Base-by-base conservation (phyloP, 2,888 invertebrate genomes). In the Nebria salina region DNA sequence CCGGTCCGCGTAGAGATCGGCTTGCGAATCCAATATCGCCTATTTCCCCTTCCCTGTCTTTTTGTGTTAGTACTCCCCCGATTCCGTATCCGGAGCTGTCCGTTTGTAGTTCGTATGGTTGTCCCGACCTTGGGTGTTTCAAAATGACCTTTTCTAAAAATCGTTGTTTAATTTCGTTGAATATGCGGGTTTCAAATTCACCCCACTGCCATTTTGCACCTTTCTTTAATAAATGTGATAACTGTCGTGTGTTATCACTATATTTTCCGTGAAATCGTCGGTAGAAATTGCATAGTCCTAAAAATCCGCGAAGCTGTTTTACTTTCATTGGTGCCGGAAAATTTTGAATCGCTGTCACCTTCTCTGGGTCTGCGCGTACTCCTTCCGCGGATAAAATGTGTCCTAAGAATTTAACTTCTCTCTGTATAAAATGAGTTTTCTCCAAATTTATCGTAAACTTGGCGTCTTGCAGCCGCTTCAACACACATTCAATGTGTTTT, bases 291-390 rank as follows among this genome's bases (percentile, higher is more conserved):
- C 20, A 20, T 7, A 34, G 41, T 25, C 72, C 76, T 20, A 82
- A 54, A 82, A 86, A 84, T 34, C 78, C 77, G 65, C 86, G 83
- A 3, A 86, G 68, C 64, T 86, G 83, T 79, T 83, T 85, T 34
- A 84, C 68, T 25, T 85, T 86, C 20, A 73, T 74, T 0, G 85
- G 86, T n/a, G 73, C 64, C 41, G 84, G 83, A 78, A 86, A 85
- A 7, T 84, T 74, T 34, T 65, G 65, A 26, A 86, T 86, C 0
- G 84, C 82, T 13, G 82, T 72, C 0, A 84, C 72, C 41, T 84
- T 84, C n/a, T 84, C 83, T 0, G 83, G 84, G 74, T 84, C 83
- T 0, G 82, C 72, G 1, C 42, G 54, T 42, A 82, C 25, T 13
- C 73, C 82, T 3, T 42, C 83, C 82, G 66, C 20, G 5, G 83